Evolutionary conservation across 2,888 invertebrate species (phyloP).

Genomic region (Neria commutata): DNA sequence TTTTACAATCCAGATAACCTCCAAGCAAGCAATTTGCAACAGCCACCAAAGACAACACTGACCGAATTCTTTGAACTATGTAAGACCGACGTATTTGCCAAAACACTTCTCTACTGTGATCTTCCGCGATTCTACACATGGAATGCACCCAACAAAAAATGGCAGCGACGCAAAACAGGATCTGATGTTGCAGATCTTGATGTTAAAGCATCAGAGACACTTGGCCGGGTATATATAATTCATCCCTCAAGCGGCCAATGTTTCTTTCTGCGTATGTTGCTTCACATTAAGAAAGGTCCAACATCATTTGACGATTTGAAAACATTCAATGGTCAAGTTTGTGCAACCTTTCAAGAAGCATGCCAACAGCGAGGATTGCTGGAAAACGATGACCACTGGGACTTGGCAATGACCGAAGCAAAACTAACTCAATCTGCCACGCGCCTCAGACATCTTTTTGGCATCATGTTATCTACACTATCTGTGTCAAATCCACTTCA

Average conservation of each 20-base stretch:
- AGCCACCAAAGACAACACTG: background rate
- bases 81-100: background rate
- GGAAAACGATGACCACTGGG: slow-evolving; percentile 35
- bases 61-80: background rate
- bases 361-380: slow-evolving; percentile 43
- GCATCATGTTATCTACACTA: slow-evolving; percentile 30
- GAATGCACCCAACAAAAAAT: background rate
- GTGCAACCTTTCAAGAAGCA: slow-evolving; percentile 46
- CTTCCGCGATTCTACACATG: background rate
- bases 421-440: background rate
- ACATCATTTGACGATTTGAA: slow-evolving; percentile 37
- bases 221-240: background rate
- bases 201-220: no score
- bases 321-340: slow-evolving; percentile 50
- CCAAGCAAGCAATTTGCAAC: no score
- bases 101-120: background rate
- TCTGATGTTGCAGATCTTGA: background rate
- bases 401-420: slow-evolving; percentile 24
- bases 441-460: slow-evolving; percentile 23
- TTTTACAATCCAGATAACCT: no score
- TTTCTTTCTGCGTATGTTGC: slow-evolving; percentile 12
- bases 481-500: slow-evolving; percentile 18
- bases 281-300: slow-evolving; percentile 5
- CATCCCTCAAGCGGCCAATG: slow-evolving; percentile 11
- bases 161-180: background rate